Evolutionary conservation across 1,140 invertebrate genomes (phyloP), one percentile per base, ranked within the genome.

Genomic region (Monomorium pharaonis): DNA sequence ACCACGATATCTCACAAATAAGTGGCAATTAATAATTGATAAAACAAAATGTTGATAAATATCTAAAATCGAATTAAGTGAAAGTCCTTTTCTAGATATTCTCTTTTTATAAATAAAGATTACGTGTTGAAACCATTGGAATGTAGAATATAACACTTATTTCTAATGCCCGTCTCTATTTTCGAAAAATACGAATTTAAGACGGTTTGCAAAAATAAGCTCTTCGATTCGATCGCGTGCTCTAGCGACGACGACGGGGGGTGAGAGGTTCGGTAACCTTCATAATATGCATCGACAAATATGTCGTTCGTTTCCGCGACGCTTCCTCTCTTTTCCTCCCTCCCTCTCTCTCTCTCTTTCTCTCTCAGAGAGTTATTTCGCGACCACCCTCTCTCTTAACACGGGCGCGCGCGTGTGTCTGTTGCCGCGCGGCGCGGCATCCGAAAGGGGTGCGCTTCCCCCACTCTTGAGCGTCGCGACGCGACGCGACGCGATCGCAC

Each of bases 231-330:
- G 65, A 72, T 44, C 24, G 78, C 69, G 7, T 21, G 77, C 42
- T 54, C 33, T n/a, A 30, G 21, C 63, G 77, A 30, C n/a, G 54
- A 30, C 24, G 56, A 27, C 51, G 47, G 33, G 16, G 27, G 10
- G 37, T n/a, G 70, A 77, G 60, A 58, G 63, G 62, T 88, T 72
- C 84, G 76, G 69, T 86, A 90, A 90, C 86, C 75, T 89, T 75
- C 65, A 67, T 90, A 91, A 92, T 87, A 91, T 88, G 84, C 85
- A 63, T 84, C 87, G 76, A 65, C 90, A 88, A 91, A 91, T 87
- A 90, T 81, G 87, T 91, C 83, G 42, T 58, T 85, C 72, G 44
- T 74, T 47, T 69, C 24, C 27, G 21, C 51, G 56, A 21, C 7
- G 60, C 65, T 27, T 21, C 21, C 30, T 24, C 30, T 18, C 47